Percentiles rank a stretch among this genome's conserved stretches.
Conservation (phyloP, 2,797 vertebrate species). For the Gorsachius magnificus region DNA sequence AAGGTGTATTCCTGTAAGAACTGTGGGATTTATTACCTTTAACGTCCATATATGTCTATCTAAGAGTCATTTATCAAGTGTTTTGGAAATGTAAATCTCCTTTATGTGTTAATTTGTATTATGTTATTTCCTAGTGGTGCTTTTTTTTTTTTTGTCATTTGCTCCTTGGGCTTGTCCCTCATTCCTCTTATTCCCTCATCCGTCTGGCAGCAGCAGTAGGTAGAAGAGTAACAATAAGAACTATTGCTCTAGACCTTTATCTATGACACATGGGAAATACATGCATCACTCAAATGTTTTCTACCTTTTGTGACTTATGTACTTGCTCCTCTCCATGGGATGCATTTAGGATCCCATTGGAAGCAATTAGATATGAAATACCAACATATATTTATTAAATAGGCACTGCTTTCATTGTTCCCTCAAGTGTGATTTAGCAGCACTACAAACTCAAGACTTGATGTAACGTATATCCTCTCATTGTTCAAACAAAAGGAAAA, state of each 20-base stretch:
- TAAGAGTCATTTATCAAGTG: background rate
- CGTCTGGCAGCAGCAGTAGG: background rate
- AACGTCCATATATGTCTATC: background rate
- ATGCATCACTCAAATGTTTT: slow-evolving; percentile 53
- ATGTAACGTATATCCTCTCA: slow-evolving; percentile 26
- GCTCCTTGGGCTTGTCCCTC: background rate
- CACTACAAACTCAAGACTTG: slow-evolving; percentile 45
- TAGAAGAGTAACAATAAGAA: slow-evolving; percentile 24
- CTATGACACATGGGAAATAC: slow-evolving; percentile 35
- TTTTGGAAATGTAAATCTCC: background rate
- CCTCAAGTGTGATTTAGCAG: slow-evolving; percentile 63
- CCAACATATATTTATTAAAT: slow-evolving; percentile 70
- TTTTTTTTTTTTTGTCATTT: background rate
- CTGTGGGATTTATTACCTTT: background rate
- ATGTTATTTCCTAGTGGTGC: background rate
- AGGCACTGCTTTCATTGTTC: slow-evolving; percentile 59
- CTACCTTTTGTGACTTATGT: slow-evolving; percentile 67
- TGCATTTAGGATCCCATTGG: slow-evolving; percentile 71
- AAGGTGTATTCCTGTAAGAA: background rate
- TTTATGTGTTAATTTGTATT: background rate
- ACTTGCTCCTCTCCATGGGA: slow-evolving; percentile 30
- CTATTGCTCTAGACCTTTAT: background rate
- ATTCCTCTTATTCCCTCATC: background rate
- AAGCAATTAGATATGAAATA: slow-evolving; percentile 76
- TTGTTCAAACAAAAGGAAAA: slow-evolving; percentile 42